phyloP scores from a whole-genome alignment of 2,888 invertebrate genomes.

The Bimastos eiseni region DNA sequence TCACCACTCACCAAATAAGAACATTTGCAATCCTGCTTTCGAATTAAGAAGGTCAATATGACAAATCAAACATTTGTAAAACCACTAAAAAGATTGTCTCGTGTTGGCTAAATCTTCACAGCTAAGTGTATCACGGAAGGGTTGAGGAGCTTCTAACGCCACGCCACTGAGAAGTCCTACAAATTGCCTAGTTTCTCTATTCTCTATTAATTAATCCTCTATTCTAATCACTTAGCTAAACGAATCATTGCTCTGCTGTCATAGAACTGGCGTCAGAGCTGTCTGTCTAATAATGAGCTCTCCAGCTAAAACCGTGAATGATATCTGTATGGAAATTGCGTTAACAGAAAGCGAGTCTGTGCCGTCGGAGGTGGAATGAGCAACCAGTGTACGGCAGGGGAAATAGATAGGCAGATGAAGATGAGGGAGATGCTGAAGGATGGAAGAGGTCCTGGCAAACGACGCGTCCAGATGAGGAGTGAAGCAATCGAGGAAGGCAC shows the following conservation, averaged over 20 bases:
- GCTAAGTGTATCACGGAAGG: neutral
- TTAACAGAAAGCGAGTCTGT: conserved; percentile 40
- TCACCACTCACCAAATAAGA: too few species aligned
- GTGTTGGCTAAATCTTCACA: neutral
- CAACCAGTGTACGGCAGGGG: conserved; percentile 36
- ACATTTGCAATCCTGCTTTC: too few species aligned
- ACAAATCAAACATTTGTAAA: too few species aligned
- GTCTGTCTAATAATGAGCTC: neutral
- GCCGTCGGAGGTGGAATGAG: conserved; percentile 40
- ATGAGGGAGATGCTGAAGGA: conserved; percentile 31
- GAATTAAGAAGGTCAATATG: too few species aligned
- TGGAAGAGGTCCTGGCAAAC: conserved; percentile 39
- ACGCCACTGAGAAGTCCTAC: neutral
- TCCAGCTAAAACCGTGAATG: neutral
- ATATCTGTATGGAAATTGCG: neutral
- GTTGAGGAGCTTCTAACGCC: neutral
- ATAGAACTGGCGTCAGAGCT: neutral
- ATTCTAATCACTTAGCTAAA: neutral
- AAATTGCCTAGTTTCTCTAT: too few species aligned
- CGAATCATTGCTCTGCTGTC: neutral
- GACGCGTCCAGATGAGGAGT: neutral
- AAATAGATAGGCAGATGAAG: conserved; percentile 31
- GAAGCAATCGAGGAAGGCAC: neutral
- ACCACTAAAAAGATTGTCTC: neutral
- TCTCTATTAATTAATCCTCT: neutral